phyloP scores from a whole-genome alignment of 64 coral and sea anemone genomes.

The Stylophora pistillata region DNA sequence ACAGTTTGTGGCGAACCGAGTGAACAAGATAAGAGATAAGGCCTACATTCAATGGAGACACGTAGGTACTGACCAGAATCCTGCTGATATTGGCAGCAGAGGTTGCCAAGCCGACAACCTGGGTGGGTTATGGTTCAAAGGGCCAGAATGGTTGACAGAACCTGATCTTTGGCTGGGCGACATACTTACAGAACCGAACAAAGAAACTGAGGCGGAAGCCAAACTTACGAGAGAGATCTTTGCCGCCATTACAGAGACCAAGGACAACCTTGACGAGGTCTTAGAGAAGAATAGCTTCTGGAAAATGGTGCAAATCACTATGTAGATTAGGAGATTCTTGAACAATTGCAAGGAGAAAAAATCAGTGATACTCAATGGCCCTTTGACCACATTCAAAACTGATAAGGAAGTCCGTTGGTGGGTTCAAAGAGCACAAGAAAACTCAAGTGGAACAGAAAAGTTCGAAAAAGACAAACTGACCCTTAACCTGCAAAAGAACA shows the following conservation, averaged over 20 bases:
- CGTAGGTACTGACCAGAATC: conserved; percentile 31
- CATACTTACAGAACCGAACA: conserved; percentile 9
- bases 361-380: too few species aligned
- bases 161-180: background rate
- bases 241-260: background rate
- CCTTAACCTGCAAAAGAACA: too few species aligned
- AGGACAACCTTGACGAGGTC: conserved; percentile 16
- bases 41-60: conserved; percentile 59
- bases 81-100: conserved; percentile 49
- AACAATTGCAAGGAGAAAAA: too few species aligned
- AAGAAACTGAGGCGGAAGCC: conserved; percentile 18
- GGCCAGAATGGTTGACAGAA: conserved; percentile 1
- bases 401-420: too few species aligned
- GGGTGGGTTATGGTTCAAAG: background rate
- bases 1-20: conserved; percentile 53
- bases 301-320: too few species aligned
- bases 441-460: too few species aligned
- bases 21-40: conserved; percentile 40
- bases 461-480: too few species aligned
- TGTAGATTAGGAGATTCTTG: too few species aligned
- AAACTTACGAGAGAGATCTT: conserved; percentile 27
- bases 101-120: conserved; percentile 17
- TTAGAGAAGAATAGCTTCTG: too few species aligned
- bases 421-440: too few species aligned
- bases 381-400: too few species aligned